Conservation (phyloP, 2,113 vertebrate genomes). For the Oreochromis niloticus region DNA sequence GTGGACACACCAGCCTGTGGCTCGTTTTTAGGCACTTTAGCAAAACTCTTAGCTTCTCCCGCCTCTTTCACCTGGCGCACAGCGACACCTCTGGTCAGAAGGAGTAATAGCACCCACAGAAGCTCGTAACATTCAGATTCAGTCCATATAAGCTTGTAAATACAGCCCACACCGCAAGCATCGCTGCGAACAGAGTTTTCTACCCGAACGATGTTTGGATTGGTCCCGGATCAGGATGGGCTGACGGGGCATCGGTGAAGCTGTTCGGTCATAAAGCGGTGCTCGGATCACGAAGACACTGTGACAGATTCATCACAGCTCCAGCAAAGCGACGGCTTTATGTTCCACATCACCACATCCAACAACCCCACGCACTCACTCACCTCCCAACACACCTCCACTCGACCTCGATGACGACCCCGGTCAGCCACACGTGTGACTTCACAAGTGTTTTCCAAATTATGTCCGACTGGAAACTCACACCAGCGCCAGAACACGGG, state of each 20-base stretch:
- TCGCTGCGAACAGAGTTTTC: neutral
- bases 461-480: neutral
- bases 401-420: neutral
- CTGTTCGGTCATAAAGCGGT: neutral
- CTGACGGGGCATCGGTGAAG: neutral
- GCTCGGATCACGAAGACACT: neutral
- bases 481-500: neutral
- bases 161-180: neutral
- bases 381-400: neutral
- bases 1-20: too few species aligned
- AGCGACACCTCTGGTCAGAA: neutral
- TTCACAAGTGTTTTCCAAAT: neutral
- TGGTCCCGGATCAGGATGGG: neutral
- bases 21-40: too few species aligned
- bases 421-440: neutral
- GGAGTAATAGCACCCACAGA: neutral
- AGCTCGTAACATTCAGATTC: neutral
- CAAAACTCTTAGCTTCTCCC: neutral
- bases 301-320: neutral
- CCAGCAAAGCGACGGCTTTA: neutral
- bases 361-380: neutral
- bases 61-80: neutral
- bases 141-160: fast-evolving
- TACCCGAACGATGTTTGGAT: neutral
- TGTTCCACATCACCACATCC: neutral